Evolutionary conservation across 2,888 invertebrate genomes (phyloP).

Genomic region (Sarcophaga subvicina): DNA sequence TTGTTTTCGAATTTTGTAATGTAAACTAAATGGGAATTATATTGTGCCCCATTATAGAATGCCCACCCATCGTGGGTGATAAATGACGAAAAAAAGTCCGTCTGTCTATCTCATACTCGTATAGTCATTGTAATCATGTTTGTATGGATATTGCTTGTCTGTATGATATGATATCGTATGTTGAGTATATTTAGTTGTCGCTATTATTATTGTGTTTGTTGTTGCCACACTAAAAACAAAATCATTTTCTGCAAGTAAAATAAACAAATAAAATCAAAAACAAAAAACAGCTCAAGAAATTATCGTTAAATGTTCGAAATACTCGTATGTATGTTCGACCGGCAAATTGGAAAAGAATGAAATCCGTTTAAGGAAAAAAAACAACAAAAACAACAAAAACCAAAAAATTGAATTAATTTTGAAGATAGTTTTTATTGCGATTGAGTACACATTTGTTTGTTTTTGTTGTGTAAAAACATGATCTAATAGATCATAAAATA

Average conservation of each 20-base stretch:
- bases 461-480: conserved; percentile 66
- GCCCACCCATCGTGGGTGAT: conserved; percentile 68
- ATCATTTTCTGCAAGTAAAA: conserved; percentile 61
- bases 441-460: conserved; percentile 52
- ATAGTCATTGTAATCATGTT: not conserved
- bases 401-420: no score
- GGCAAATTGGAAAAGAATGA: not conserved
- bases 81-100: conserved; percentile 27
- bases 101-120: not conserved
- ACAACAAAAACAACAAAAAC: no score
- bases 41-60: conserved; percentile 46
- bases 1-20: conserved; percentile 29
- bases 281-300: conserved; percentile 1
- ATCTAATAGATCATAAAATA: conserved; percentile 66
- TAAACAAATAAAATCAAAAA: conserved; percentile 57
- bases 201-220: conserved; percentile 39
- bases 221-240: conserved; percentile 58
- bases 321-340: not conserved
- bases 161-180: not conserved
- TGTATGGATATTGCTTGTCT: no score
- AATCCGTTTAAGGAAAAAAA: not conserved
- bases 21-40: conserved; percentile 46
- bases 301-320: not conserved
- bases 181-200: conserved; percentile 4
- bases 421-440: conserved; percentile 17